Evolutionary conservation across 2,797 vertebrate species (phyloP), one percentile per base, ranked within the genome.

Genomic region (Scolopax rusticola): DNA sequence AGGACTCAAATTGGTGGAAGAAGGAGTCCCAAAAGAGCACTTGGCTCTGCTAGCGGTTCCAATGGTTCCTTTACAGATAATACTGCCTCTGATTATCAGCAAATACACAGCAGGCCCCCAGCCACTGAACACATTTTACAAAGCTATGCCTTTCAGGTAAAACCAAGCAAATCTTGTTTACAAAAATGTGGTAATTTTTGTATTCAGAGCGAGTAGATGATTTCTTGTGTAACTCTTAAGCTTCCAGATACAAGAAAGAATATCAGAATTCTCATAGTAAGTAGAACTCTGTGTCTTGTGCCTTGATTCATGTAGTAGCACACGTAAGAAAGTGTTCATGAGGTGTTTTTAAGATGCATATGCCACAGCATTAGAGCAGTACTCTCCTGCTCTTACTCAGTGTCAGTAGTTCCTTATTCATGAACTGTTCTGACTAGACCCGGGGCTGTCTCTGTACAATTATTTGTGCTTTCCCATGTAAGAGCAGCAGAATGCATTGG

Each of bases 41-140:
- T 97, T 99, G 85, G 99, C 99, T 16, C 98, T 99, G 79, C 92
- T 99, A 92, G 99, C 99, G 1, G 99, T 99, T 90, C 99, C 99
- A 45, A 99, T 99, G 99, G 99, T 99, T 90, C 99, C 99, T 82
- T 91, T 99, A 56, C 99, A 99, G 98, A 99, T 99, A 90, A 97
- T 99, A 25, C 51, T 99, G 68, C 99, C 99, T 28, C 90, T 99
- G 82, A 84, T 99, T 84, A 99, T 99, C 98, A 99, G 99, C 98
- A 99, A 98, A 96, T 99, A 99, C 97, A 99, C 99, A 12, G 99
- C 99, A 3, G 99, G 99, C 10, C 99, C 99, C 64, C 98, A 99
- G 78, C 99, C 99, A 15, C 98, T 99, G 45, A 98, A 99, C 73
- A 84, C 99, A 8, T 99, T 99, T 98, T 99, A 99, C 97, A 99